These are phyloP conservation scores for Sparus aurata DNA, from an alignment of 2,797 vertebrate species.

Conservation along the genomic window DNA sequence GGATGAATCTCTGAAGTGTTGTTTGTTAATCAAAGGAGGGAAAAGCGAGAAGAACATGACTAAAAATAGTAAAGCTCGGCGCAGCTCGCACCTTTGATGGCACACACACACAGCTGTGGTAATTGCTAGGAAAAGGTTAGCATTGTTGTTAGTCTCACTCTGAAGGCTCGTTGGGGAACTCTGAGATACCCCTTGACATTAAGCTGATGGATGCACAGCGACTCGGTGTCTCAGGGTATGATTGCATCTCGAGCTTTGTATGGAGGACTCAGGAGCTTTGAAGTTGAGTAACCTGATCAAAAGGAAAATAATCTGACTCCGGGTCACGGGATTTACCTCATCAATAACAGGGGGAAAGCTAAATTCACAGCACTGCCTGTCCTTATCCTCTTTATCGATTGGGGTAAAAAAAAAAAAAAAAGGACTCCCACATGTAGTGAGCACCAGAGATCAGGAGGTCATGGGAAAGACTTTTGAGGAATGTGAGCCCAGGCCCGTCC, in stretches of 20 bases:
- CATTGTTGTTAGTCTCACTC: constrained; percentile 60
- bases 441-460: constrained; percentile 65
- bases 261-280: constrained; percentile 46
- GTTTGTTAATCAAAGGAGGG: constrained; percentile 73
- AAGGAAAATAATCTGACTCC: constrained; percentile 54
- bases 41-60: constrained; percentile 38
- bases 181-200: constrained; percentile 45
- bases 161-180: constrained; percentile 41
- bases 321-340: constrained; percentile 54
- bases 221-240: constrained; percentile 42
- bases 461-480: constrained; percentile 77
- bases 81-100: constrained; percentile 34
- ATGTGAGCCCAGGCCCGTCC: constrained; percentile 43
- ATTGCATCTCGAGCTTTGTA: constrained; percentile 54
- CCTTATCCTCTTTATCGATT: constrained; percentile 62
- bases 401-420: background rate
- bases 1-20: constrained; percentile 54
- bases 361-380: constrained; percentile 42
- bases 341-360: constrained; percentile 53
- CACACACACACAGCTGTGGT: constrained; percentile 40
- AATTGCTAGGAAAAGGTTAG: constrained; percentile 67
- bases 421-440: constrained; percentile 36
- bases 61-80: constrained; percentile 67
- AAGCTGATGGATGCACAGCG: constrained; percentile 55
- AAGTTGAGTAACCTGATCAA: constrained; percentile 56